Percentiles rank a stretch among this genome's conserved stretches.
Evolutionary conservation across 2,888 invertebrate species (phyloP).

Genomic region (Itoplectis maculator): DNA sequence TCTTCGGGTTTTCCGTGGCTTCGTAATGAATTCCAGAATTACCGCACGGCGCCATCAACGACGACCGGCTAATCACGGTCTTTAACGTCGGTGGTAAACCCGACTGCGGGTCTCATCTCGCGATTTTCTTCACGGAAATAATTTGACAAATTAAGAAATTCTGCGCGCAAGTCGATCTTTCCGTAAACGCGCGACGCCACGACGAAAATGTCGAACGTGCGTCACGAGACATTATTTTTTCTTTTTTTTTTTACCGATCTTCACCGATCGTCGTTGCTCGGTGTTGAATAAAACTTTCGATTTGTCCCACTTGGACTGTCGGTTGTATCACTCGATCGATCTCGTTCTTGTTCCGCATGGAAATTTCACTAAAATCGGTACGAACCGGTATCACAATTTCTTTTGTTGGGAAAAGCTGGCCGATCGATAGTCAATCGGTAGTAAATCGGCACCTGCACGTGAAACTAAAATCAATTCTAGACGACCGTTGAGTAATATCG

Average conservation of each 20-base stretch:
- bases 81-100: slow-evolving; percentile 60
- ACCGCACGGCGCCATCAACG: slow-evolving; percentile 47
- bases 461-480: neutral
- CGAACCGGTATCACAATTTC: slow-evolving; percentile 17
- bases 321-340: slow-evolving; percentile 47
- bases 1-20: slow-evolving; percentile 38
- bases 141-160: slow-evolving; percentile 36
- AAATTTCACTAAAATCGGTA: slow-evolving; percentile 16
- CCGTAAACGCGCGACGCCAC: neutral
- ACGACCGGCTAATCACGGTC: slow-evolving; percentile 61
- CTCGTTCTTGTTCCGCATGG: slow-evolving; percentile 30
- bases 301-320: slow-evolving; percentile 57
- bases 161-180: neutral
- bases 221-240: slow-evolving; percentile 23
- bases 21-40: slow-evolving; percentile 62
- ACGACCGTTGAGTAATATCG: neutral
- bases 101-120: slow-evolving; percentile 38
- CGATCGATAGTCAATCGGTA: neutral
- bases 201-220: slow-evolving; percentile 13
- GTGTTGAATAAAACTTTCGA: slow-evolving; percentile 62
- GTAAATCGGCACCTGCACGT: neutral
- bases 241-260: slow-evolving; percentile 18
- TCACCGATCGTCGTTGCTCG: slow-evolving; percentile 38
- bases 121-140: slow-evolving; percentile 30
- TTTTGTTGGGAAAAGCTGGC: slow-evolving; percentile 3